Base-by-base conservation (phyloP, 1,140 invertebrate species). In the Procambarus clarkii region DNA sequence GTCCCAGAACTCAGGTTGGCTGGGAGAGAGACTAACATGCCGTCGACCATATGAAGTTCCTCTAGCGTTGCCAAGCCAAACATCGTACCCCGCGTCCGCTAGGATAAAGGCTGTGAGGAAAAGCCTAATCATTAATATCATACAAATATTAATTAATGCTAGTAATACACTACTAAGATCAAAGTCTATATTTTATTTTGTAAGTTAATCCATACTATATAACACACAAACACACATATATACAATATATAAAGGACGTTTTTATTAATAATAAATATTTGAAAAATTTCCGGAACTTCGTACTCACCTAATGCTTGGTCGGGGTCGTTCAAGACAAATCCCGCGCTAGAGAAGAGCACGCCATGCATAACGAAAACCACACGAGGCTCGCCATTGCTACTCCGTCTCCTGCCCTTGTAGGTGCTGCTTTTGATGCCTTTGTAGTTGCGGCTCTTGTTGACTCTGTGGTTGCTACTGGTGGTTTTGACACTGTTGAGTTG, bases 281-380 rank as follows among this genome's bases (percentile, higher is more conserved):
- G 34, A 34, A 34, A 48, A 21, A 8, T 34, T 34, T 34, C 34
- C 34, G 34, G 34, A 34, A 0, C 34, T 34, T 5, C 13, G 8
- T 54, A 69, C 91, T 94, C 95, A 96, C 96, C 97, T 77, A 97
- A 94, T n/a, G 95, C 95, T 93, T 95, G 96, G 54, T 96, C 94
- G 0, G 96, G 95, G 18, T 96, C 96, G 92, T 96, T 95, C 5
- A 97, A 94, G 13, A 98, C 95, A 96, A 96, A 98, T 94, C 97
- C 97, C 0, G 96, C 96, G 2, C 97, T 97, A 93, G 96, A 96
- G 13, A 96, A 96, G 0, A 97, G 94, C 5, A 98, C 94, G 0
- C 97, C 97, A 94, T 98, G 97, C 93, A 97, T 97, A 0, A 97
- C 93, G 18, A 97, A 95, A 7, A 97, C 96, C 0, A 95, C 95